Evolutionary conservation across 2,888 invertebrate genomes (phyloP).

Genomic region (Drosophila neoperkinsi): DNA sequence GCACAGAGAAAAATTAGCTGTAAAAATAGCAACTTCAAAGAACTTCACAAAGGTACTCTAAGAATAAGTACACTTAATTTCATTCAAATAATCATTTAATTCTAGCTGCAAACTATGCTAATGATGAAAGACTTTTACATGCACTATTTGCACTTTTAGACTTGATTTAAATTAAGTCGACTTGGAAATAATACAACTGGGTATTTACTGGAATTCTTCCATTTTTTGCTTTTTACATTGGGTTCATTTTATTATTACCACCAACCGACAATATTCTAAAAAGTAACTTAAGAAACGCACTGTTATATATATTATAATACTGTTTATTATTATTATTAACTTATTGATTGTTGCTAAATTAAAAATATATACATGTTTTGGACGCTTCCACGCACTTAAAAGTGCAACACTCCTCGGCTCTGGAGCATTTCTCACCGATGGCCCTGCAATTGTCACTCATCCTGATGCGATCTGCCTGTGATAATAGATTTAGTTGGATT

Average conservation of each 20-base stretch:
- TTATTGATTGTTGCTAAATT: background rate
- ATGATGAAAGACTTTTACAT: background rate
- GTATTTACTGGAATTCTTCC: background rate
- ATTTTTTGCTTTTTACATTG: background rate
- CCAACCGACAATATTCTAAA: no score
- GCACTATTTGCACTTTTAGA: background rate
- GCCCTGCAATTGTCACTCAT: background rate
- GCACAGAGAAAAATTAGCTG: background rate
- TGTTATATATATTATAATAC: background rate
- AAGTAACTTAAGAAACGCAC: no score
- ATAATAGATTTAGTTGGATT: background rate
- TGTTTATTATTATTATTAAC: background rate
- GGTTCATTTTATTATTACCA: no score
- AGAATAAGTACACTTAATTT: background rate
- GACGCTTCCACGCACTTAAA: background rate
- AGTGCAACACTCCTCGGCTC: slow-evolving; percentile 19
- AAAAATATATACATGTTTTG: background rate
- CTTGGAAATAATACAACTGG: background rate
- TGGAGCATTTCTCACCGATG: background rate
- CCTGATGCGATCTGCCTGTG: background rate
- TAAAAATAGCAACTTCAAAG: background rate
- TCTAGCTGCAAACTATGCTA: background rate
- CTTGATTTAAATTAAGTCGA: background rate
- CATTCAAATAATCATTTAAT: background rate
- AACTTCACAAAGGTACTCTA: background rate